Conservation (phyloP, 2,888 invertebrate species). For the Formica aserva region DNA sequence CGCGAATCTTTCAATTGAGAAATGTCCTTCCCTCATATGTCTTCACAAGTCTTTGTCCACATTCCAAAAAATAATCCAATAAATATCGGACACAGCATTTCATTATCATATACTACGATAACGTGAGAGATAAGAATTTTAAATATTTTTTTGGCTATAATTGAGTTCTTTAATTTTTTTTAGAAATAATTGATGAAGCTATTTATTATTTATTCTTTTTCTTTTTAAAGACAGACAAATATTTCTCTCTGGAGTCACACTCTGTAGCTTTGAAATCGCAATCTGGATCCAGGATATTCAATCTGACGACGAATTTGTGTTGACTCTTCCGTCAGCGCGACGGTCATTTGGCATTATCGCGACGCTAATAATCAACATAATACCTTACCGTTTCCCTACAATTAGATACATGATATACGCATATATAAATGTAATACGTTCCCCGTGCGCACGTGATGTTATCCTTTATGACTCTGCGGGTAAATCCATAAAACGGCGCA, state of each 20-base stretch:
- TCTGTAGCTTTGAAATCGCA: too few species aligned
- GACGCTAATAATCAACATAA: conserved; percentile 65
- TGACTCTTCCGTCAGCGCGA: not conserved
- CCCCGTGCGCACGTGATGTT: conserved; percentile 63
- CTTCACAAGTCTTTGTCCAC: not conserved
- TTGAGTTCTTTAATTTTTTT: not conserved
- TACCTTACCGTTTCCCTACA: conserved; percentile 64
- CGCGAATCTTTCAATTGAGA: not conserved
- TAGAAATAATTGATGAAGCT: not conserved
- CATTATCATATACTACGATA: not conserved
- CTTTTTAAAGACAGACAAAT: not conserved
- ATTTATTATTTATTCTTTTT: not conserved
- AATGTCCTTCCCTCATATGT: not conserved
- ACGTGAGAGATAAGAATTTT: not conserved
- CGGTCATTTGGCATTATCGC: conserved; percentile 30
- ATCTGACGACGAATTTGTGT: not conserved
- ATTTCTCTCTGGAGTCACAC: too few species aligned
- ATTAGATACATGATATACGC: conserved; percentile 74
- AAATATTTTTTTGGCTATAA: not conserved
- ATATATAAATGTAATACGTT: conserved; percentile 74
- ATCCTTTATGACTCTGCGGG: conserved; percentile 74
- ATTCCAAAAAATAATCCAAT: not conserved
- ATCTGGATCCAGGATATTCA: conserved; percentile 3
- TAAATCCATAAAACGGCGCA: conserved; percentile 76
- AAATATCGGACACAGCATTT: not conserved